Conservation (phyloP, 2,113 vertebrate species). For the Pleuronectes platessa region DNA sequence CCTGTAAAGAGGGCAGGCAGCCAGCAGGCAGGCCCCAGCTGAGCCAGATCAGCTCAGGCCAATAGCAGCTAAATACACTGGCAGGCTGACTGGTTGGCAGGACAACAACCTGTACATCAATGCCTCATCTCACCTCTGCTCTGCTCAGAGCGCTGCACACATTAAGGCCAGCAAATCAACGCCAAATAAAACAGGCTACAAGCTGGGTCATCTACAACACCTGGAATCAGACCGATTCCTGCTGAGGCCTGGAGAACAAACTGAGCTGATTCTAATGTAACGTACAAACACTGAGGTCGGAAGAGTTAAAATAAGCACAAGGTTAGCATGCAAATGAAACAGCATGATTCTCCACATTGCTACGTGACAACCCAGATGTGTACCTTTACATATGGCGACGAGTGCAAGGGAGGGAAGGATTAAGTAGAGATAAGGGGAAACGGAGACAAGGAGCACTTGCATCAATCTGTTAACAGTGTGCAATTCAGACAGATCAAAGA, state of each 20-base stretch:
- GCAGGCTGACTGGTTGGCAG: slow-evolving; percentile 39
- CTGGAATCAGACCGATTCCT: slow-evolving; percentile 17
- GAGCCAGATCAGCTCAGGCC: slow-evolving; percentile 32
- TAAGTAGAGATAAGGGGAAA: slow-evolving; percentile 6
- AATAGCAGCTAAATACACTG: slow-evolving; percentile 46
- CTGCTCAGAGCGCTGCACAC: slow-evolving; percentile 24
- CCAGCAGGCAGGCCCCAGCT: slow-evolving; percentile 34
- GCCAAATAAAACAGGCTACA: slow-evolving; percentile 10
- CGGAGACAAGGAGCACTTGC: slow-evolving; percentile 10
- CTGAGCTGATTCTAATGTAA: not conserved
- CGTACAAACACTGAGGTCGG: slow-evolving; percentile 1
- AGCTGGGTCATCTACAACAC: slow-evolving; percentile 16
- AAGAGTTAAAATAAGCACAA: slow-evolving; percentile 36
- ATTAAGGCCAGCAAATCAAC: slow-evolving; percentile 39
- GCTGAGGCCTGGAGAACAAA: slow-evolving; percentile 19
- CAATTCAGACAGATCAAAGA: slow-evolving; percentile 56
- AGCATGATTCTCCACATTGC: not conserved
- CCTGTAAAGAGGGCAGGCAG: slow-evolving; percentile 51
- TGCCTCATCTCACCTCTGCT: slow-evolving; percentile 53
- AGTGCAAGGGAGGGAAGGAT: not conserved
- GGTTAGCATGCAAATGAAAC: not conserved
- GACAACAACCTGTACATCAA: slow-evolving; percentile 50
- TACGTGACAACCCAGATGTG: slow-evolving; percentile 25
- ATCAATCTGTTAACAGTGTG: slow-evolving; percentile 35
- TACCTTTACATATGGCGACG: not conserved